Conservation (phyloP, 2,888 invertebrate genomes). For the Harmothoe impar region DNA sequence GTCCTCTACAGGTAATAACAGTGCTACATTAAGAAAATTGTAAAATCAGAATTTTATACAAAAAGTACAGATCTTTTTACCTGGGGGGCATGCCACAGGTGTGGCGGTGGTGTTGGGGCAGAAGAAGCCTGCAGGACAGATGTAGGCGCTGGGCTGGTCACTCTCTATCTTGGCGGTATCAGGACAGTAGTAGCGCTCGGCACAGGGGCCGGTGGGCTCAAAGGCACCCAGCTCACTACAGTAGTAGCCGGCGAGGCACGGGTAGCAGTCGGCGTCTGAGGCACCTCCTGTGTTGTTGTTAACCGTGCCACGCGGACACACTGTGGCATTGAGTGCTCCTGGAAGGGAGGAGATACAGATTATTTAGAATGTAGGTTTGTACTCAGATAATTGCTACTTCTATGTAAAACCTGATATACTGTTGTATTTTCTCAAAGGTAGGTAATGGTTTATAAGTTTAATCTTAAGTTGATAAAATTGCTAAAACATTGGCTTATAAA, state of each 20-base stretch:
- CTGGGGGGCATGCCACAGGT: constrained; percentile 74
- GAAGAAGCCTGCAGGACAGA: constrained; percentile 79
- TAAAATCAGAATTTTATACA: too few species aligned
- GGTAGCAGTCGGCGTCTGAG: constrained; percentile 74
- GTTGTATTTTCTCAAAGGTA: neutral
- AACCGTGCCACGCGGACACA: constrained; percentile 80
- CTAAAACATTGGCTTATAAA: neutral
- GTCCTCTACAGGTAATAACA: neutral
- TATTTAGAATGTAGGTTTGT: neutral
- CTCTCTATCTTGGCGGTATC: constrained; percentile 63
- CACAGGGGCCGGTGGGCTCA: constrained; percentile 77
- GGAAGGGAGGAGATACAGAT: neutral
- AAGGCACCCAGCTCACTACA: constrained; percentile 75
- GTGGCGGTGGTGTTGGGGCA: constrained; percentile 77
- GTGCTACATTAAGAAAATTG: neutral
- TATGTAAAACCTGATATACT: neutral
- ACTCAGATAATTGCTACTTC: neutral
- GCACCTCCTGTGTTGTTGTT: constrained; percentile 76
- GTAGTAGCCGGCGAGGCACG: constrained; percentile 80
- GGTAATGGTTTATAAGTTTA: neutral
- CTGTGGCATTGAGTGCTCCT: constrained; percentile 67
- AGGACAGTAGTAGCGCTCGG: constrained; percentile 81
- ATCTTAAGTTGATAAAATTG: neutral
- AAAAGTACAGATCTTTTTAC: constrained; percentile 66
- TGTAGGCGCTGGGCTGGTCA: constrained; percentile 65